Conservation (phyloP, 2,113 vertebrate species). For the Mustela lutreola region DNA sequence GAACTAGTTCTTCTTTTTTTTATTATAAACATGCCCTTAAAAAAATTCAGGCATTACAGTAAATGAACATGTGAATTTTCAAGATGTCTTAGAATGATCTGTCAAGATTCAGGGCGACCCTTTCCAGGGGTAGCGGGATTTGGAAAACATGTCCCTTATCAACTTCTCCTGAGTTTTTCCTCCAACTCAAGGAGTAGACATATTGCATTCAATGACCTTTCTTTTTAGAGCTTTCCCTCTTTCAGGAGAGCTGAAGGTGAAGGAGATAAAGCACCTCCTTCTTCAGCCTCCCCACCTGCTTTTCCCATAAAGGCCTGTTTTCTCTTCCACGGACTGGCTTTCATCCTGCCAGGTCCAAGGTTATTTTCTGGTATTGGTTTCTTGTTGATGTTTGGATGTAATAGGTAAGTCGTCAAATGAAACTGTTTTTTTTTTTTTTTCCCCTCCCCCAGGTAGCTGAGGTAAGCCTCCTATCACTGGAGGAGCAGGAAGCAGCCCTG, state of each 20-base stretch:
- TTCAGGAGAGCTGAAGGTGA: fast-evolving
- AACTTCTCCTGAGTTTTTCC: neutral
- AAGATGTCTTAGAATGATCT: neutral
- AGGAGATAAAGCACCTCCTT: neutral
- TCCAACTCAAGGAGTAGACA: neutral
- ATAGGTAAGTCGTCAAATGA: slow-evolving; percentile 77
- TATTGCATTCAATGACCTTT: neutral
- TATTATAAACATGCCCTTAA: neutral
- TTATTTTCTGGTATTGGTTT: neutral
- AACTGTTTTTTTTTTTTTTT: slow-evolving; percentile 50
- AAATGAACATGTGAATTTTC: slow-evolving; percentile 12
- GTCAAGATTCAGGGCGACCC: neutral
- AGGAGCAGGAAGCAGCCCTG: neutral
- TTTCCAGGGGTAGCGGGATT: neutral
- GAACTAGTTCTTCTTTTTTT: neutral
- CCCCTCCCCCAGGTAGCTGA: neutral
- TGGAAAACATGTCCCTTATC: neutral
- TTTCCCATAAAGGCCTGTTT: slow-evolving; percentile 22
- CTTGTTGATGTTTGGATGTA: neutral
- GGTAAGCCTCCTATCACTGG: neutral
- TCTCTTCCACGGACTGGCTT: neutral
- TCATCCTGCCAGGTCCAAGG: neutral
- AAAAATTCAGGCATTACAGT: neutral
- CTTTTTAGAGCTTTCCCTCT: neutral
- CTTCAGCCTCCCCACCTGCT: fast-evolving